Evolutionary conservation across 2,797 vertebrate species (phyloP).

Genomic region (Oreortyx pictus): DNA sequence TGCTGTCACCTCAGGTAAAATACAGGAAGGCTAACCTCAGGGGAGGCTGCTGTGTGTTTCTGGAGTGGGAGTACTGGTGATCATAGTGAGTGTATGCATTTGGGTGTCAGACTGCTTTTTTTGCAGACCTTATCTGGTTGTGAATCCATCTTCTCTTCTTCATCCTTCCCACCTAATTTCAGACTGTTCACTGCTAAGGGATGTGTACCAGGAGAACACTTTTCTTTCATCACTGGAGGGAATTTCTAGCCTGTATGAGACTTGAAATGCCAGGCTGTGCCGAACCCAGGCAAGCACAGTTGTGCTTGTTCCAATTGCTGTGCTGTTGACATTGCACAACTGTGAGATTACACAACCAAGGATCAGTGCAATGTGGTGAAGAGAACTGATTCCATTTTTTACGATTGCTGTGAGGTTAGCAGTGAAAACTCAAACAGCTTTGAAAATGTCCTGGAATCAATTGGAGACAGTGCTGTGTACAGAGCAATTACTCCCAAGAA

Average conservation of each 20-base stretch:
- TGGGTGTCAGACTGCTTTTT: neutral
- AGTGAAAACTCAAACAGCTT: neutral
- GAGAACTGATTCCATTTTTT: conserved; percentile 5
- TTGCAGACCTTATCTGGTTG: neutral
- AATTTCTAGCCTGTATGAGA: neutral
- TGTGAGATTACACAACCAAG: neutral
- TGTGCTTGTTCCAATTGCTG: neutral
- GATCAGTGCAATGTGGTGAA: neutral
- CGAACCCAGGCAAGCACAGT: neutral
- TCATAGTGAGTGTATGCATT: neutral
- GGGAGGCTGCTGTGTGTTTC: neutral
- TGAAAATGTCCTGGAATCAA: neutral
- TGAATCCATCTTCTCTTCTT: neutral
- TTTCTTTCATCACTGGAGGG: neutral
- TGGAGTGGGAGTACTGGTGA: neutral
- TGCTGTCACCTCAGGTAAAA: neutral
- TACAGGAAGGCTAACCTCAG: neutral
- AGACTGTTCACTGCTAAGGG: neutral
- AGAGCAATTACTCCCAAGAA: conserved; percentile 29
- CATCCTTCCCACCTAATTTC: neutral
- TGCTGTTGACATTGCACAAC: neutral
- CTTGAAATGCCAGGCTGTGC: neutral
- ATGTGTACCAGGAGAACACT: neutral
- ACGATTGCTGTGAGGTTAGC: conserved; percentile 1
- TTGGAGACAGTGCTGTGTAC: conserved; percentile 9